These are phyloP conservation scores for Cyclura pinguis DNA, from an alignment of 2,797 vertebrate genomes.

Conservation along the genomic window DNA sequence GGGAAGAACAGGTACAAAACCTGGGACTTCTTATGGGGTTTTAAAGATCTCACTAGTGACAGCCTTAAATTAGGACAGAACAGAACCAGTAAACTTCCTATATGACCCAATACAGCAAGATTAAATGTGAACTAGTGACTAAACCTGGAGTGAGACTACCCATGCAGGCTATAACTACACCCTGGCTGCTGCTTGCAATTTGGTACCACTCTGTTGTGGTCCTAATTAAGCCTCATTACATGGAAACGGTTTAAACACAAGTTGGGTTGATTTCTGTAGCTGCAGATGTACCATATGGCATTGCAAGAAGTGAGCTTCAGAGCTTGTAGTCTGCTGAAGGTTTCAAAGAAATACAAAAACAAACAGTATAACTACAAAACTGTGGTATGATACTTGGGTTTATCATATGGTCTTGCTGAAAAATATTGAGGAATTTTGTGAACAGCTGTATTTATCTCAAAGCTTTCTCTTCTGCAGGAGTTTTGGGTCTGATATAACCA, in stretches of 20 bases:
- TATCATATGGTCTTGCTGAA: not conserved
- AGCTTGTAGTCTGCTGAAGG: not conserved
- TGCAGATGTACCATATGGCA: not conserved
- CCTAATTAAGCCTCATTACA: slow-evolving; percentile 1
- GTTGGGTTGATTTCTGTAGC: not conserved
- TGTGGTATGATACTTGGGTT: not conserved
- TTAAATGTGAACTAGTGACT: not conserved
- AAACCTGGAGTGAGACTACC: too few relatives aligned
- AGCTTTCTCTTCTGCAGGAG: not conserved
- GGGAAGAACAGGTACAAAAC: too few relatives aligned
- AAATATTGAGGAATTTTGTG: not conserved
- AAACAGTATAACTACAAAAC: not conserved
- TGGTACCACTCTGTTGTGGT: not conserved
- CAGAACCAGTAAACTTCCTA: not conserved
- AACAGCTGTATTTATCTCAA: not conserved
- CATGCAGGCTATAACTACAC: too few relatives aligned
- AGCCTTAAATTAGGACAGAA: not conserved
- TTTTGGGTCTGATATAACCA: not conserved
- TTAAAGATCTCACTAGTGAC: too few relatives aligned
- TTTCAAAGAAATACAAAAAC: not conserved
- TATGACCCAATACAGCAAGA: not conserved
- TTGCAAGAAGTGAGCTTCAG: not conserved
- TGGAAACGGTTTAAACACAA: not conserved
- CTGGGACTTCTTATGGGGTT: too few relatives aligned
- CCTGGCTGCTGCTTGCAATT: not conserved